Conservation (phyloP, 2,113 vertebrate species). For the Bufo bufo region DNA sequence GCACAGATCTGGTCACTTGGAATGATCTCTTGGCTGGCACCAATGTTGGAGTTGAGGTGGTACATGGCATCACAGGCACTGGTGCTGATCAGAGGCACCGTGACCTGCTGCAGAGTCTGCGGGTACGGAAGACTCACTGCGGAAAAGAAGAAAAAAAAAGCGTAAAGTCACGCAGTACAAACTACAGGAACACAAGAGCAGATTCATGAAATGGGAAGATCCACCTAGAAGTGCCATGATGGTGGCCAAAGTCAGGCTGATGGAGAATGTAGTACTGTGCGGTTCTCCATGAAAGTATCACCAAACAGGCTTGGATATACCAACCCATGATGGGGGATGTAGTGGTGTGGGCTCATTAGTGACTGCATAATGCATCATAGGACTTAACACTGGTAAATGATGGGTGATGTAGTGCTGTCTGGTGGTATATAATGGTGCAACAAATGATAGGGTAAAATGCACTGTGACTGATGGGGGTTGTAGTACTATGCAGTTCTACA, state of each 20-base stretch:
- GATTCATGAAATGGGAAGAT: background rate
- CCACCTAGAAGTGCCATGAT: background rate
- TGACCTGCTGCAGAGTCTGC: slow-evolving; percentile 56
- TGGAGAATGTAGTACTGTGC: background rate
- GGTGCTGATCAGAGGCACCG: slow-evolving; percentile 56
- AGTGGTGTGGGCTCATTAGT: too few species aligned
- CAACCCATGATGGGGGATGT: background rate
- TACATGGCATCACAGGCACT: slow-evolving; percentile 52
- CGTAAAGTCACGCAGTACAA: background rate
- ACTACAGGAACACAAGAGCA: background rate
- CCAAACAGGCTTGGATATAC: too few species aligned
- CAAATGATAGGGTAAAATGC: too few species aligned
- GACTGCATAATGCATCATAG: background rate
- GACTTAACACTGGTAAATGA: background rate
- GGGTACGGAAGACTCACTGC: slow-evolving; percentile 37
- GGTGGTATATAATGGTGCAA: too few species aligned
- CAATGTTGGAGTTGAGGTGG: background rate
- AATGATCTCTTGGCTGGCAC: slow-evolving; percentile 45
- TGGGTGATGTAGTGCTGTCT: background rate
- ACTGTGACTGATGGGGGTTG: too few species aligned
- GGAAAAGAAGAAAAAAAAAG: background rate
- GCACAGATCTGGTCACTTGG: slow-evolving; percentile 58
- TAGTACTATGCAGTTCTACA: background rate
- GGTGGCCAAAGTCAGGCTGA: background rate
- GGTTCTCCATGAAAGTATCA: background rate